Evolutionary conservation across 2,113 vertebrate genomes (phyloP).

Genomic region (Lutjanus erythropterus): DNA sequence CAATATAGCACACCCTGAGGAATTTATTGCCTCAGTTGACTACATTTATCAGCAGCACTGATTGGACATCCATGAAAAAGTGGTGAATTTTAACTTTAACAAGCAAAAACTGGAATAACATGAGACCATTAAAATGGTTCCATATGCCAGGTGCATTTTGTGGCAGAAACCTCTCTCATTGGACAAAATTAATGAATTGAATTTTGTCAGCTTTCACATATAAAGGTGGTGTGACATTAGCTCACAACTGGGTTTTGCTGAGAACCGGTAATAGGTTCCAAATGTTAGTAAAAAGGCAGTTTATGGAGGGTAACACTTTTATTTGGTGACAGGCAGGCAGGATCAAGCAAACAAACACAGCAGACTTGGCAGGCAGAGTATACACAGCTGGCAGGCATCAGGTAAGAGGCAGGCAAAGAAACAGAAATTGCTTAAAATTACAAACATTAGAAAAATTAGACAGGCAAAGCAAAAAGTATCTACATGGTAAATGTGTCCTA

Average conservation of each 20-base stretch:
- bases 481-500: neutral
- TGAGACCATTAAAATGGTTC: neutral
- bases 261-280: neutral
- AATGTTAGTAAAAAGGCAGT: slow-evolving; percentile 19
- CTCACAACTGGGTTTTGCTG: slow-evolving; percentile 19
- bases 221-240: slow-evolving; percentile 6
- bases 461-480: neutral
- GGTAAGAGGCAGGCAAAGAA: slow-evolving; percentile 28
- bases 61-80: too few species aligned
- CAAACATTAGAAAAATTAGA: slow-evolving; percentile 25
- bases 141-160: neutral
- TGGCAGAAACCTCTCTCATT: neutral
- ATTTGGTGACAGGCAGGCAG: slow-evolving; percentile 23
- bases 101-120: neutral
- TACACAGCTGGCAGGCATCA: slow-evolving; percentile 45
- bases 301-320: slow-evolving; percentile 33
- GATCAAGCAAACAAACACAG: slow-evolving; percentile 46
- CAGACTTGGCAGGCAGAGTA: slow-evolving; percentile 45
- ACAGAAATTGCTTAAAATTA: slow-evolving; percentile 8
- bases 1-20: too few species aligned
- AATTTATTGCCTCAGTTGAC: too few species aligned
- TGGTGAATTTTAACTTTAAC: neutral
- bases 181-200: neutral
- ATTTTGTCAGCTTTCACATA: neutral
- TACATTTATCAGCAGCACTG: too few species aligned